Evolutionary conservation across 2,797 vertebrate genomes (phyloP).

Genomic region (Anableps anableps): DNA sequence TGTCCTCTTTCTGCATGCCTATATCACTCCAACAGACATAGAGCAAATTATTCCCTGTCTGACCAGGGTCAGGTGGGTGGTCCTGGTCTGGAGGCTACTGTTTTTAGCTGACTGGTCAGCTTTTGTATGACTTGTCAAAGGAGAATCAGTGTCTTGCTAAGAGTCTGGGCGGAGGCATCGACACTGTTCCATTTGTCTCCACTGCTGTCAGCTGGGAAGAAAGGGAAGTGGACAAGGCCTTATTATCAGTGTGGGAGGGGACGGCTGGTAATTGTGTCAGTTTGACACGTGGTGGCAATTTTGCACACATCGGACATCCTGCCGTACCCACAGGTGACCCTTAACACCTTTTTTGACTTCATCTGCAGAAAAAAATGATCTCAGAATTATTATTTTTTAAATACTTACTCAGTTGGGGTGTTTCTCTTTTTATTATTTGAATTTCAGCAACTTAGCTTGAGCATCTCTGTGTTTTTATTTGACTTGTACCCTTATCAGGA

Average conservation of each 20-base stretch:
- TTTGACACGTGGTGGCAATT: conserved; percentile 59
- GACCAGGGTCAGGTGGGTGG: conserved; percentile 70
- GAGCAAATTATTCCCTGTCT: conserved; percentile 40
- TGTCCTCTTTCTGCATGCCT: conserved; percentile 22
- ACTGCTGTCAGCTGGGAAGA: conserved; percentile 75
- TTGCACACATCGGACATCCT: conserved; percentile 73
- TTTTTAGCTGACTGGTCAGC: conserved; percentile 67
- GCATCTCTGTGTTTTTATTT: conserved; percentile 28
- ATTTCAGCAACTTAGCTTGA: not conserved
- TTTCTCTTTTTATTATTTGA: not conserved
- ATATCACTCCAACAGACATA: conserved; percentile 50
- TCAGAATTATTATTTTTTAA: not conserved
- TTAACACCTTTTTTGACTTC: conserved; percentile 40
- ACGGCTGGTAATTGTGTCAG: conserved; percentile 44
- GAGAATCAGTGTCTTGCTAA: conserved; percentile 54
- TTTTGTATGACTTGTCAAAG: conserved; percentile 76
- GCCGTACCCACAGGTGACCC: conserved; percentile 63
- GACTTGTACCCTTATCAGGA: conserved; percentile 45
- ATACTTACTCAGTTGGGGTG: not conserved
- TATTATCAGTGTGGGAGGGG: conserved; percentile 66
- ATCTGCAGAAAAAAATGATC: conserved; percentile 19
- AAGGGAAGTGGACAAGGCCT: conserved; percentile 68
- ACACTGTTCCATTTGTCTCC: conserved; percentile 75
- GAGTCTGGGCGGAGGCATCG: conserved; percentile 67
- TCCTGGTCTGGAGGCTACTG: conserved; percentile 52